Evolutionary conservation across 1,140 invertebrate species (phyloP), one percentile per base, ranked within the genome.

Genomic region (Drosophila nigromelanica): DNA sequence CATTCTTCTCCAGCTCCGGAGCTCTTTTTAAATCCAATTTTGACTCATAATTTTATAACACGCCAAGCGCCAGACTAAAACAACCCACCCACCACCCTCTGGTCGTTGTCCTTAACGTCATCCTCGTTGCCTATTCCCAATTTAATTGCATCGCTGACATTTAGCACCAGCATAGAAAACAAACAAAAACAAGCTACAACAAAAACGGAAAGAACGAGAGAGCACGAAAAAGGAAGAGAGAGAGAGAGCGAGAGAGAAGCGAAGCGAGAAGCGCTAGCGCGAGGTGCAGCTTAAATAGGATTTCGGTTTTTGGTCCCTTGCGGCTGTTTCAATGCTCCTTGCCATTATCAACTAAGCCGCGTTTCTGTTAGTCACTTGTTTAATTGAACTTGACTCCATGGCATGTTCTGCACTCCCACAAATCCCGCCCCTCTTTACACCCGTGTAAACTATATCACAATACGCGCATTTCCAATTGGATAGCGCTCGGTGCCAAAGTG

Each of bases 61-160:
- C 55, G 75, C 58, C 78, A 48, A 54, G 64, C 67, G 61, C 12
- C 56, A 61, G 48, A 12, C 45, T 59, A 39, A 42, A 39, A 42
- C 43, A 27, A 4, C 8, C 30, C 40, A 5, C 33, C 24, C 14
- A 10, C 12, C 0, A 4, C 14, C 14, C 30, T 59, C 24, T 54
- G 24, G n/a, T 56, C 40, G 66, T 55, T 56, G 60, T 52, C 39
- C 60, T 33, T 50, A 14, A 35, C 48, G 39, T 54, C 64, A 45
- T 73, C 52, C 30, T 45, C 43, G 64, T 69, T 75, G 76, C 73
- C 64, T 71, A 80, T 85, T 77, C 62, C 79, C 76, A 87, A 83
- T 87, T 89, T 89, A 87, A 87, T 87, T 87, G 83, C 83, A 89
- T 83, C 67, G 79, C 82, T 82, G 83, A 89, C 82, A 87, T 79